A percentile compares a stretch with the other conserved stretches of the same genome.
Evolutionary conservation across 2,797 vertebrate genomes (phyloP).

Genomic region (Brotula barbata): DNA sequence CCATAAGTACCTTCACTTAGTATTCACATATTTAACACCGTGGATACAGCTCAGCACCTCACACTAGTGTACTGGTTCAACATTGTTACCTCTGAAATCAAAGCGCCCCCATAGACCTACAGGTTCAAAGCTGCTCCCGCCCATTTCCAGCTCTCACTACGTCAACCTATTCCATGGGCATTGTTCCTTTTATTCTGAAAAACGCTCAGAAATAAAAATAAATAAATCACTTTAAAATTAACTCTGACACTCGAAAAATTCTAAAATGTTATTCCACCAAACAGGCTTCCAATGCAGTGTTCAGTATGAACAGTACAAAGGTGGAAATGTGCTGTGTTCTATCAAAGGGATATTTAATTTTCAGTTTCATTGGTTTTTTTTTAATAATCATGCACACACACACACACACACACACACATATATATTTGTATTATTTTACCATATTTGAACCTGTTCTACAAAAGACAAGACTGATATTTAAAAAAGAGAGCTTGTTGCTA

Average conservation of each 20-base stretch:
- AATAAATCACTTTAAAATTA: slow-evolving; percentile 37
- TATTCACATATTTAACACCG: slow-evolving; percentile 22
- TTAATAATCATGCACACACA: no score
- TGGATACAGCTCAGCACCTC: slow-evolving; percentile 5
- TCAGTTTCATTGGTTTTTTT: no score
- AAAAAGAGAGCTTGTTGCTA: not conserved
- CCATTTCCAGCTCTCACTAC: slow-evolving; percentile 15
- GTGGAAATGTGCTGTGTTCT: slow-evolving; percentile 51
- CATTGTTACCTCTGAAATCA: slow-evolving; percentile 35
- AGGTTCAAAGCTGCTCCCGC: slow-evolving; percentile 38
- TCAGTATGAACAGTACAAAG: slow-evolving; percentile 62
- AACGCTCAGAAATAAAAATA: no score
- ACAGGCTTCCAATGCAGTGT: slow-evolving; percentile 50
- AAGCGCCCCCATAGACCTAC: slow-evolving; percentile 41
- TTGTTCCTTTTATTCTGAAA: slow-evolving; percentile 11
- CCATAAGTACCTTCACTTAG: slow-evolving; percentile 1
- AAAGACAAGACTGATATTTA: no score
- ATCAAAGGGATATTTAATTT: no score
- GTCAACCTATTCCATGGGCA: slow-evolving; percentile 1
- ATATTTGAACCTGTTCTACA: not conserved
- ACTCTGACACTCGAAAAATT: not conserved
- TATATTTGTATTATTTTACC: no score
- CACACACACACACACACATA: no score
- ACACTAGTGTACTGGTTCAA: slow-evolving; percentile 25
- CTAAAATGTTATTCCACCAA: slow-evolving; percentile 40